Percentiles rank a stretch among this genome's conserved stretches.
phyloP scores from a whole-genome alignment of 2,797 vertebrate species.

The Sebastes diaconus region DNA sequence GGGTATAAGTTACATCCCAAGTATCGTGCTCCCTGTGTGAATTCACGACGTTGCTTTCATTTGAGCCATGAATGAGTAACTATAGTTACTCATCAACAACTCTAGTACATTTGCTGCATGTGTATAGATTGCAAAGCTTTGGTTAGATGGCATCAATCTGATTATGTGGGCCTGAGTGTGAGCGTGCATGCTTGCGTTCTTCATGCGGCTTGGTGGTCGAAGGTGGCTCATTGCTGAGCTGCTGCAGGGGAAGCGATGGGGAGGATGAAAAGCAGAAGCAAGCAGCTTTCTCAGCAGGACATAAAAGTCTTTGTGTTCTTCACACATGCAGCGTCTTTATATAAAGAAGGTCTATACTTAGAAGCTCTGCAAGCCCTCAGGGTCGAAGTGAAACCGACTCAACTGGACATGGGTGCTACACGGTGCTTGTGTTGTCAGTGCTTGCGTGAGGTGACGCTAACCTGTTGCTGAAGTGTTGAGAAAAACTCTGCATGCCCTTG shows the following conservation, averaged over 20 bases:
- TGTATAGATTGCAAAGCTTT: not conserved
- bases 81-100: no score
- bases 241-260: slow-evolving; percentile 68
- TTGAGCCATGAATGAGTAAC: not conserved
- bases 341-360: slow-evolving; percentile 49
- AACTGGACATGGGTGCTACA: not conserved
- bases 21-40: not conserved
- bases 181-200: not conserved
- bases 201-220: slow-evolving; percentile 11
- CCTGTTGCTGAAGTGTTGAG: not conserved
- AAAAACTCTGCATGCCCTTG: not conserved
- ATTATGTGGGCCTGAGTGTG: not conserved
- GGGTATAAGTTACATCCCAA: not conserved
- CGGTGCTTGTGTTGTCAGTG: not conserved
- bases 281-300: slow-evolving; percentile 45
- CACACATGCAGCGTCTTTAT: slow-evolving; percentile 36
- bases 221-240: slow-evolving; percentile 40
- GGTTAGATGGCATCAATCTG: not conserved
- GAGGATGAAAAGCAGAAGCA: slow-evolving; percentile 68
- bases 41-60: not conserved
- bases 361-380: not conserved
- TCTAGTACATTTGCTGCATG: not conserved
- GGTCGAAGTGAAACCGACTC: not conserved
- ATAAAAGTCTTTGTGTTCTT: slow-evolving; percentile 56
- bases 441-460: not conserved